Conservation (phyloP, 2,797 vertebrate genomes). For the Lophotriccus pileatus region DNA sequence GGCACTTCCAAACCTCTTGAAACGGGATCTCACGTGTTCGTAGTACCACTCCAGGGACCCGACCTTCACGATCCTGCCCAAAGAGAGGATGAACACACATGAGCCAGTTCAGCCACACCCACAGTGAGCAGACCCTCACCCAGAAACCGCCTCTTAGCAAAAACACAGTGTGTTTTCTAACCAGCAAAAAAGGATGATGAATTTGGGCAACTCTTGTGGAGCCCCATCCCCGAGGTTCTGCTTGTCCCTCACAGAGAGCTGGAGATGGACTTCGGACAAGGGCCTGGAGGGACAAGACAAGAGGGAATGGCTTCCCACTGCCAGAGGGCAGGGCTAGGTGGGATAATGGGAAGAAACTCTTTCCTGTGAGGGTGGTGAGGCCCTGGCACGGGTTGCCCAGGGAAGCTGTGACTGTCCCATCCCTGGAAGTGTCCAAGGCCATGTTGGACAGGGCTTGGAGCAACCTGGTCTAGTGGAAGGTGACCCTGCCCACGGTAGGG, state of each 20-base stretch:
- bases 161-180: background rate
- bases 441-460: fast-evolving
- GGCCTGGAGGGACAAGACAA: background rate
- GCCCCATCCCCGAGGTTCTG: fast-evolving
- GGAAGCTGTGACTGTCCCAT: background rate
- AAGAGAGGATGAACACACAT: background rate
- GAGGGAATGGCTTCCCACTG: background rate
- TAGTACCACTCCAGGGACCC: constrained; percentile 94
- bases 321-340: background rate
- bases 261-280: no score
- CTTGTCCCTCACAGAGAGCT: background rate
- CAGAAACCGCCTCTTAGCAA: fast-evolving
- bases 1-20: constrained; percentile 90
- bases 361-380: background rate
- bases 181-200: background rate
- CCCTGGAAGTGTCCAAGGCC: background rate
- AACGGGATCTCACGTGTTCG: constrained; percentile 83
- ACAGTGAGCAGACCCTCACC: fast-evolving
- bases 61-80: constrained; percentile 83
- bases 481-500: background rate
- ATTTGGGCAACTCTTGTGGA: background rate
- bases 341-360: background rate
- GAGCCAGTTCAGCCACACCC: background rate
- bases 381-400: background rate
- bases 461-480: background rate